A percentile compares a stretch with the other conserved stretches of the same genome.
Evolutionary conservation across 2,113 vertebrate genomes (phyloP).

Genomic region (Sterrhoptilus dennistouni): DNA sequence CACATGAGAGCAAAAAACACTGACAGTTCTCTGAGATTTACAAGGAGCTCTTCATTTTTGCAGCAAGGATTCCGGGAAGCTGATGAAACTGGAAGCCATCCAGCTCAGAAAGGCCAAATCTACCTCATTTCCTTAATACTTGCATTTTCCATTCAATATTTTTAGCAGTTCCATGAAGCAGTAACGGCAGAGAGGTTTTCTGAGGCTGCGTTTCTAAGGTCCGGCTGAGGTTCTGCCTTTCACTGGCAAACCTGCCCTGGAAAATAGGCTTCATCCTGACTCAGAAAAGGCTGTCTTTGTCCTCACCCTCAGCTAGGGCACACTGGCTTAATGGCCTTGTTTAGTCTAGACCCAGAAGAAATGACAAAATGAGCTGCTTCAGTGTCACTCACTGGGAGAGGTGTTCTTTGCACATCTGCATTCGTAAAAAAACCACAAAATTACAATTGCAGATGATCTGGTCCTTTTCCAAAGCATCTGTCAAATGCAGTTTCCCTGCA

Average conservation of each 20-base stretch:
- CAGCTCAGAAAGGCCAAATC: constrained; percentile 49
- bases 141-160: constrained; percentile 65
- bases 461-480: not conserved
- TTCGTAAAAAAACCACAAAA: not conserved
- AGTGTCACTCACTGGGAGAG: not conserved
- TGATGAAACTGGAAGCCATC: constrained; percentile 62
- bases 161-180: constrained; percentile 53
- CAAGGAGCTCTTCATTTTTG: constrained; percentile 31
- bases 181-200: constrained; percentile 28
- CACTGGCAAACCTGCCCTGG: constrained; percentile 1
- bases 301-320: not conserved
- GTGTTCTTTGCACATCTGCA: not conserved
- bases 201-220: constrained; percentile 31
- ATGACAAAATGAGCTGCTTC: constrained; percentile 4
- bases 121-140: constrained; percentile 66
- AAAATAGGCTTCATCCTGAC: not conserved
- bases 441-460: constrained; percentile 27
- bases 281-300: constrained; percentile 56
- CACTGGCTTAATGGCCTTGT: not conserved
- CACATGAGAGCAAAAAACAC: constrained; percentile 46
- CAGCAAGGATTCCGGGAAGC: constrained; percentile 48
- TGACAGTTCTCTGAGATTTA: constrained; percentile 46
- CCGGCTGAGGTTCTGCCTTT: not conserved
- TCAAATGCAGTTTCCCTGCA: not conserved
- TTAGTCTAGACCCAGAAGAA: constrained; percentile 41